Percentiles rank a stretch among this genome's conserved stretches.
phyloP scores from a whole-genome alignment of 2,888 invertebrate genomes.

The Ectemnius lituratus region DNA sequence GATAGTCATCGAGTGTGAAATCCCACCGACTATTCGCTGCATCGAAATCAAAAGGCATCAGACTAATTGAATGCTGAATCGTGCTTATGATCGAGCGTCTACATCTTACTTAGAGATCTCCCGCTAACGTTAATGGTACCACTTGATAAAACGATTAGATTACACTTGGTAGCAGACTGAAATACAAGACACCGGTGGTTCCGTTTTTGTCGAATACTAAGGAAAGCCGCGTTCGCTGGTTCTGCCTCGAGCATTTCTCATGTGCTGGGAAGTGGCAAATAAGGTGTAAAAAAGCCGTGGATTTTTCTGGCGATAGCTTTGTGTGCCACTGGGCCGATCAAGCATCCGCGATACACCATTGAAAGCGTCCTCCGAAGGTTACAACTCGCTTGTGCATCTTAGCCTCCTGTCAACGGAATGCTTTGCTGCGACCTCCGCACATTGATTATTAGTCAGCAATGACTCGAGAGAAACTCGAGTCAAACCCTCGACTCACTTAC shows the following conservation, averaged over 20 bases:
- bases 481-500: background rate
- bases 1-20: constrained; percentile 9
- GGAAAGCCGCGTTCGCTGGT: constrained; percentile 9
- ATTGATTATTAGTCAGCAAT: too few relatives aligned
- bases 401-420: constrained; percentile 1
- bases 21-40: background rate
- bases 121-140: too few relatives aligned
- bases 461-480: background rate
- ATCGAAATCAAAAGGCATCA: constrained; percentile 44
- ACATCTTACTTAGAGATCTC: too few relatives aligned
- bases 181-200: background rate
- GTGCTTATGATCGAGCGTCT: too few relatives aligned
- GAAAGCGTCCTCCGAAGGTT: constrained; percentile 41
- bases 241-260: constrained; percentile 35
- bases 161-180: background rate
- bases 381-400: constrained; percentile 12
- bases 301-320: constrained; percentile 65
- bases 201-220: background rate
- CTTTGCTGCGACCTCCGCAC: background rate
- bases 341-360: constrained; percentile 66
- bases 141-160: too few relatives aligned
- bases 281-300: constrained; percentile 72
- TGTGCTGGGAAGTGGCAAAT: constrained; percentile 72
- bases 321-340: constrained; percentile 76
- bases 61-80: constrained; percentile 17